Evolutionary conservation across 2,797 vertebrate genomes (phyloP), one percentile per base, ranked within the genome.

Genomic region (Gadopsis marmoratus): DNA sequence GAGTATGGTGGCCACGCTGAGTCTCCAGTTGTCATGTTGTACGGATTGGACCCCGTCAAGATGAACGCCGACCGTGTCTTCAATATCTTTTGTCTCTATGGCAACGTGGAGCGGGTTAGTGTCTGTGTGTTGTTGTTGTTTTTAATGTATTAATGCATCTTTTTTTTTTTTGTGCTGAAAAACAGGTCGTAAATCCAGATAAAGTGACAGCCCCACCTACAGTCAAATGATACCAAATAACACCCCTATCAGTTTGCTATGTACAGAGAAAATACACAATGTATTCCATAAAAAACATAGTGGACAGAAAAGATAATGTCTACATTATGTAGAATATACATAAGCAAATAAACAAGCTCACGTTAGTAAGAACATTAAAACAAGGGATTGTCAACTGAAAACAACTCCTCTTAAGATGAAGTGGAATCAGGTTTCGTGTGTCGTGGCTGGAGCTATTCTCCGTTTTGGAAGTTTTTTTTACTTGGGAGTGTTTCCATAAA

Each of bases 61-160:
- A 97, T 98, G 95, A 99, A 98, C 43, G 97, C 97, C 0, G 97
- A 99, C 83, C 91, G 96, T 0, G 96, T 99, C 84, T 98, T 98
- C 92, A 99, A 98, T 54, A 94, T 99, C 70, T 98, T 99, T 81
- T 99, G 97, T 90, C 95, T 98, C n/a, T 98, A 98, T 17, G 97
- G 97, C 74, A 99, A 98, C 7, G 97, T 98, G 13, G 97, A 98
- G 92, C 95, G 98, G 96, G 97, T 98, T 74, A 91, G 95, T 74
- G 21, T 59, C 33, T 5, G 26, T 2, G 7, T 37, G 17, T 26
- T 26, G 26, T 26, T 26, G 26, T 26, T 26, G 26, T 26, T 26
- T 26, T 26, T 1, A 26, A 26, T 26, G 26, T 26, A 26, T 26
- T 26, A 26, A 26, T 26, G 26, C 26, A 26, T 26, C 26, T 26